Base-by-base conservation (phyloP, 2,888 invertebrate genomes). In the Caradrina kadenii region DNA sequence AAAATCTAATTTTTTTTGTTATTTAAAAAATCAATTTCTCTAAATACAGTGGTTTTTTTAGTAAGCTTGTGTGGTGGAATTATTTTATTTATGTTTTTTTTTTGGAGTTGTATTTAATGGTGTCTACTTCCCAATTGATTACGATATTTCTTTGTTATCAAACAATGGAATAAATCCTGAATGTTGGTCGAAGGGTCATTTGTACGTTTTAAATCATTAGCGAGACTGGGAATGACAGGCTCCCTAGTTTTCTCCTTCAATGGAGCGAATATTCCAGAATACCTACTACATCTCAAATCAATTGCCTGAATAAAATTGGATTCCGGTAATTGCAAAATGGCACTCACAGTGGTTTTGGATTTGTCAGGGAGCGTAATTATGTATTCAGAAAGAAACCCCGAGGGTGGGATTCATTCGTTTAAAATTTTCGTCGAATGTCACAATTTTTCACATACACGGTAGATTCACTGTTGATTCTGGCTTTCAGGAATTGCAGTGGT, bases 211-310 rank as follows among this genome's bases (percentile, higher is more conserved):
- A 63, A 62, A 71, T 71, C 70, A 71, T 63, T 39, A 56, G 8
- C 22, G 26, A 15, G 45, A 21, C 49, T 62, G 70, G 11, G 10
- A 39, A 26, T 48, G 56, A 63, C 63, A 52, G 56, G 35, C 26
- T 21, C 49, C 50, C n/a, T 65, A 50, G 50, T 73, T 73, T 63
- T 65, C 59, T 73, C n/a, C 49, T 45, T 53, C 59, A 65, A 45
- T 73, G 59, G 50, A 73, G 59, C 54, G 50, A 65, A 72, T 59
- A 50, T 65, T 55, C 73, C 45, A 45, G 65, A 50, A 50, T 35
- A 21, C 26, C 22, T 26, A 48, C 39, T 39, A 48, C 31, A 59
- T 64, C 31, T 63, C 58, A 63, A 71, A 71, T 53, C 48, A 58
- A 72, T 72, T 55, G 39, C 31, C 19, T 54, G 35, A 31, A 45